These are phyloP conservation scores for Catocala nupta DNA, from an alignment of 2,888 invertebrate genomes.

Conservation along the genomic window DNA sequence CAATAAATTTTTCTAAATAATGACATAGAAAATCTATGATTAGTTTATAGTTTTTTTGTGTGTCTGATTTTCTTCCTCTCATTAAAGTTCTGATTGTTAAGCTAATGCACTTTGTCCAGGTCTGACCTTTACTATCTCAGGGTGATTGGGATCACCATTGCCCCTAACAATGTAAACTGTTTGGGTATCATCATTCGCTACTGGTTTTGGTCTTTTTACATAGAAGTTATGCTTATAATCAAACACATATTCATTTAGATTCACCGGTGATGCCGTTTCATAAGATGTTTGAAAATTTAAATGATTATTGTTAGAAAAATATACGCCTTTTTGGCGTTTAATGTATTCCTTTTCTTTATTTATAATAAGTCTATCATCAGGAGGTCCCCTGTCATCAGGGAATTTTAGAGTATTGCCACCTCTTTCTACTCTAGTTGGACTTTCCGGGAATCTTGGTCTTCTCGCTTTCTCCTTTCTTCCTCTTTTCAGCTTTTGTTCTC, in stretches of 20 bases:
- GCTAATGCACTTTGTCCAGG: conserved; percentile 60
- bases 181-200: conserved; percentile 55
- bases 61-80: background rate
- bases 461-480: conserved; percentile 21
- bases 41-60: too few species aligned
- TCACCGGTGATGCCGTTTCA: conserved; percentile 36
- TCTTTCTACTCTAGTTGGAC: conserved; percentile 43
- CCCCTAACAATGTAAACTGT: conserved; percentile 82
- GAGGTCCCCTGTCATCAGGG: conserved; percentile 50
- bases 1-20: too few species aligned
- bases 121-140: conserved; percentile 76
- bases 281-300: conserved; percentile 27
- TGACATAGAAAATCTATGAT: too few species aligned
- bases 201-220: conserved; percentile 44
- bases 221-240: conserved; percentile 58
- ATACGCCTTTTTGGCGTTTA: conserved; percentile 51
- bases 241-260: conserved; percentile 54
- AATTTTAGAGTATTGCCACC: conserved; percentile 56
- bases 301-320: conserved; percentile 44
- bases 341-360: conserved; percentile 30
- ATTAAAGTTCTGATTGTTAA: background rate
- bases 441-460: conserved; percentile 12
- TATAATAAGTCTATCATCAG: conserved; percentile 16
- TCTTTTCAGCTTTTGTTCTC: conserved; percentile 30
- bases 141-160: conserved; percentile 79